Evolutionary conservation across 2,113 vertebrate species (phyloP).

Genomic region (Nyctibius bracteatus): DNA sequence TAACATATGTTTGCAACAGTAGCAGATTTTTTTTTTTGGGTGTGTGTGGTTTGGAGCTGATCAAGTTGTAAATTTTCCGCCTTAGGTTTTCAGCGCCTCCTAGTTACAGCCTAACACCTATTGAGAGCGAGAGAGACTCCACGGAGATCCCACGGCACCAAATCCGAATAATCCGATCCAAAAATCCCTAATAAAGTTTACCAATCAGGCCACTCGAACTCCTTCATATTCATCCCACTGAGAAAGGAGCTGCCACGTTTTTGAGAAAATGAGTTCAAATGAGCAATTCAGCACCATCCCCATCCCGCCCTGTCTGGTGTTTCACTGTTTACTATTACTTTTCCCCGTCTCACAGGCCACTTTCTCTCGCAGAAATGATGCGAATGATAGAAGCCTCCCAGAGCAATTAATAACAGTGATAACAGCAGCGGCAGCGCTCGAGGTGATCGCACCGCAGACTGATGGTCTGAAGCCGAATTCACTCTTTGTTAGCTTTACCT

Average conservation of each 20-base stretch:
- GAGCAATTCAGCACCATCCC: neutral
- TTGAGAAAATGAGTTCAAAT: neutral
- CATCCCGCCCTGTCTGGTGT: neutral
- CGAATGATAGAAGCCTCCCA: neutral
- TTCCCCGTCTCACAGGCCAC: neutral
- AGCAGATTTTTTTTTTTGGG: constrained; percentile 38
- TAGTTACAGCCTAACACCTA: constrained; percentile 72
- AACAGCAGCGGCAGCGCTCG: neutral
- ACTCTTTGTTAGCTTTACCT: neutral
- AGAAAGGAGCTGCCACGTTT: neutral
- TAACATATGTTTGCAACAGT: constrained; percentile 70
- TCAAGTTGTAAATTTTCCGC: constrained; percentile 72
- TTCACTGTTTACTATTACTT: neutral
- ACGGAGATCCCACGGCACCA: neutral
- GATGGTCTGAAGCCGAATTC: neutral
- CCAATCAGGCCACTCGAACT: neutral
- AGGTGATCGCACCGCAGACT: neutral
- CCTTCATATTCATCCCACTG: neutral
- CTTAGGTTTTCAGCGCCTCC: constrained; percentile 75
- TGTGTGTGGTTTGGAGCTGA: constrained; percentile 51
- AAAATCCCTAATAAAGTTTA: constrained; percentile 20
- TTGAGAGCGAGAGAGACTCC: constrained; percentile 30
- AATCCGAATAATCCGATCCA: neutral
- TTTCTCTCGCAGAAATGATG: neutral
- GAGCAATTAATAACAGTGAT: neutral